Evolutionary conservation across 1,140 invertebrate species (phyloP), one percentile per base, ranked within the genome.

Genomic region (Ganaspis sp.): DNA sequence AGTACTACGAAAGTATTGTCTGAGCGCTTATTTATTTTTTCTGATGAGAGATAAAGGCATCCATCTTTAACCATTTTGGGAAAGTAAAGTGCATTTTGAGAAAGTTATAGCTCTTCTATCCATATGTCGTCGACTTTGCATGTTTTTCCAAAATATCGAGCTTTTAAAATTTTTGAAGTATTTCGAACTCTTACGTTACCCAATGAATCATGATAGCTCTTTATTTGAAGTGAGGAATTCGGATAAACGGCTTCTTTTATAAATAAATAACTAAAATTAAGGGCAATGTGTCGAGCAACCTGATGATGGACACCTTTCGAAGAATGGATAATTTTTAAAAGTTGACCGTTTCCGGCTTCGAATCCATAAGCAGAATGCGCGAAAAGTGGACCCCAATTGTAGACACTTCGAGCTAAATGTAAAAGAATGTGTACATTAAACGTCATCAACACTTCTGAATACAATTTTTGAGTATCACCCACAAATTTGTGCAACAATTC

Each of bases 341-440:
- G 37, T n/a, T 8, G 37, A 1, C 78, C 74, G 74, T 83, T 83
- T 3, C 58, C 69, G 70, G 21, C 42, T 69, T 83, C 78, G 42
- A 83, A 83, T n/a, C 45, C 38, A 70, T 75, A 83, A 29, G 74
- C 78, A 37, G 54, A 69, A 42, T 83, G 76, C n/a, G 29, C 72
- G 15, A 69, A 76, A 26, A 82, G 11, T 6, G 71, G 81, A n/a
- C 77, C 77, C 75, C 75, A 79, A 37, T 79, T 37, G 19, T 17
- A 38, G 0, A 83, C 78, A 71, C 74, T 78, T 77, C 70, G 64
- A 17, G 17, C 5, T 11, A 83, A 8, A 75, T 83, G 78, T 26
- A 78, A 23, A 12, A 80, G 58, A 21, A 74, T 72, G 45, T 83
- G 81, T 4, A 83, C 38, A 76, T 83, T 83, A 17, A 53, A 77